These are phyloP conservation scores for Distichodus sexfasciatus DNA, from an alignment of 2,797 vertebrate genomes.

Conservation along the genomic window DNA sequence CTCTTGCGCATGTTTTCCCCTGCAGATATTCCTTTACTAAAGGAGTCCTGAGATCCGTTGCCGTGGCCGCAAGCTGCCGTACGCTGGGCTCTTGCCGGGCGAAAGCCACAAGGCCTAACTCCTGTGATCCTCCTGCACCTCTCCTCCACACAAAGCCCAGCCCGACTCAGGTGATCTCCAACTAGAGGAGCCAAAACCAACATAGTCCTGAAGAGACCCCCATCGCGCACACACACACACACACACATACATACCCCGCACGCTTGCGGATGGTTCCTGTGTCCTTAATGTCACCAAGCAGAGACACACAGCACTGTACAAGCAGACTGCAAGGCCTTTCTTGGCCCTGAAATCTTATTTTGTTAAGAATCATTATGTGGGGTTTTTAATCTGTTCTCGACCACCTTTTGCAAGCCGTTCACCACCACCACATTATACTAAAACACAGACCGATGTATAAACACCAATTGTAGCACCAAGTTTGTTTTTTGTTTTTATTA, in stretches of 20 bases:
- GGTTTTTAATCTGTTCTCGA: not conserved
- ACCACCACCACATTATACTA: conserved; percentile 23
- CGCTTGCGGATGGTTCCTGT: not conserved
- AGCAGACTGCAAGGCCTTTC: not conserved
- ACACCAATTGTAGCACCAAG: conserved; percentile 23
- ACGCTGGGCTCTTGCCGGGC: conserved; percentile 18
- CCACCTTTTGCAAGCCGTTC: conserved; percentile 27
- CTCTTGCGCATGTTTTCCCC: conserved; percentile 7
- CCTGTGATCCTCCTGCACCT: conserved; percentile 48
- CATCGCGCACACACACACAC: not conserved
- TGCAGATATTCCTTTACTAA: conserved; percentile 92
- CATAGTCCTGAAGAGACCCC: conserved; percentile 3
- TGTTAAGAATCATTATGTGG: not conserved
- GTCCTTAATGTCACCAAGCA: conserved; percentile 17
- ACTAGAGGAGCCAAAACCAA: conserved; percentile 37
- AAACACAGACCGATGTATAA: conserved; percentile 56
- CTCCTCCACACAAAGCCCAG: conserved; percentile 52
- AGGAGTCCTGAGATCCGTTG: conserved; percentile 84
- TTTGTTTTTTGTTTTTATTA: not conserved
- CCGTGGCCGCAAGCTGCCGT: conserved; percentile 33
- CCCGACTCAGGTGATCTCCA: conserved; percentile 42
- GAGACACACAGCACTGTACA: conserved; percentile 35
- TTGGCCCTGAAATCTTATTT: conserved; percentile 5
- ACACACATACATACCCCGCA: not conserved
- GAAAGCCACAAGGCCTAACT: conserved; percentile 28